Evolutionary conservation across 92 coral and sea anemone species (phyloP).

Genomic region (Phenganax subtilis): DNA sequence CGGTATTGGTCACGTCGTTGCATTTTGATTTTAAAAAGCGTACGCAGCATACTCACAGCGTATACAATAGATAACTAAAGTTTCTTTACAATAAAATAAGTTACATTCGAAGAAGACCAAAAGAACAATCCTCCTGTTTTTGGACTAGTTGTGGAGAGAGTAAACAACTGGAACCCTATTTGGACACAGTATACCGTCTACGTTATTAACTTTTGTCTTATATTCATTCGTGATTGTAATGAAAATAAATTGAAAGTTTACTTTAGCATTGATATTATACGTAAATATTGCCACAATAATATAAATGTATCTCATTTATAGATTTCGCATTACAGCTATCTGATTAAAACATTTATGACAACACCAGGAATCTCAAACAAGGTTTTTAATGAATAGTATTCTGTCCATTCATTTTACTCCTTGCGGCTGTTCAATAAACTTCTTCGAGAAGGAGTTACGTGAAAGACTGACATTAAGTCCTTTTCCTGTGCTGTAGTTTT

Average conservation of each 20-base stretch:
- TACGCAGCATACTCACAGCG: neutral
- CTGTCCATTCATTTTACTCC: neutral
- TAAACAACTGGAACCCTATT: slow-evolving; percentile 43
- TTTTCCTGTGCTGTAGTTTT: slow-evolving; percentile 6
- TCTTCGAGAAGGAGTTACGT: too few species aligned
- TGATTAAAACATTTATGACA: slow-evolving; percentile 5
- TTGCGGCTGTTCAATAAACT: too few species aligned
- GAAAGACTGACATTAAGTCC: neutral
- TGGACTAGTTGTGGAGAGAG: slow-evolving; percentile 42
- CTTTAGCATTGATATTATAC: neutral
- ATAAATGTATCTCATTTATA: neutral
- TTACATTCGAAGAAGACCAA: slow-evolving; percentile 41
- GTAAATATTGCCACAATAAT: neutral
- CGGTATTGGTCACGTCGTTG: slow-evolving; percentile 8
- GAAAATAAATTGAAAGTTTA: neutral
- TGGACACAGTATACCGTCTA: slow-evolving; percentile 35
- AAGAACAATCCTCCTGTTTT: slow-evolving; percentile 34
- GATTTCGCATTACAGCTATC: slow-evolving; percentile 17
- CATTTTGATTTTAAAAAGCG: too few species aligned
- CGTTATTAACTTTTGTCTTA: neutral
- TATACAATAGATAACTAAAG: neutral
- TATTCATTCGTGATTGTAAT: neutral
- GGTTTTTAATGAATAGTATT: slow-evolving; percentile 7
- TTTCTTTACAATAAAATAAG: neutral
- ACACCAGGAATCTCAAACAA: slow-evolving; percentile 26